Evolutionary conservation across 2,888 invertebrate species (phyloP).

Genomic region (Drosophila paracracens): DNA sequence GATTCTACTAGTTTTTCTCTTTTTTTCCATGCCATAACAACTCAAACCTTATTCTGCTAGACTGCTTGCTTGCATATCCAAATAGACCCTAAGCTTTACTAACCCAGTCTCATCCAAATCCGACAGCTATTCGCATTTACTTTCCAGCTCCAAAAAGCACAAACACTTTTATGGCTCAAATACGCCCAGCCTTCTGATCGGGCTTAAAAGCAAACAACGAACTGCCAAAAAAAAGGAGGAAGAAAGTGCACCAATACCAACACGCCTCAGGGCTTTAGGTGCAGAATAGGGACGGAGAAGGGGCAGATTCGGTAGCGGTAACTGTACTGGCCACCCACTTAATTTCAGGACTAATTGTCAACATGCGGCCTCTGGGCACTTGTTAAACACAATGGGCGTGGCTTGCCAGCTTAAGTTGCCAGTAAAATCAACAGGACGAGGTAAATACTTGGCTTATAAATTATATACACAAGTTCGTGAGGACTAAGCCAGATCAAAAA

Average conservation of each 20-base stretch:
- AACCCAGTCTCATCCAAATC: neutral
- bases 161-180: conserved; percentile 56
- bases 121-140: neutral
- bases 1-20: neutral
- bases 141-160: conserved; percentile 42
- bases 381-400: conserved; percentile 41
- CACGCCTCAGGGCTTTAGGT: conserved; percentile 3
- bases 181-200: conserved; percentile 8
- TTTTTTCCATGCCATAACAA: conserved; percentile 1
- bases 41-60: neutral
- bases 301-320: neutral
- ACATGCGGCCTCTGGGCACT: conserved; percentile 44
- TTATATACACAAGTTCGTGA: neutral
- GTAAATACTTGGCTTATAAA: conserved; percentile 9
- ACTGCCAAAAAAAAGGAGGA: neutral
- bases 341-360: conserved; percentile 73
- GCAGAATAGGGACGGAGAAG: neutral
- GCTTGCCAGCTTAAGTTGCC: conserved; percentile 30
- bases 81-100: conserved; percentile 54
- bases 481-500: neutral
- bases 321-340: conserved; percentile 38
- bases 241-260: conserved; percentile 15
- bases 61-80: conserved; percentile 26
- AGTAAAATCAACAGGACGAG: conserved; percentile 22
- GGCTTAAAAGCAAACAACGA: conserved; percentile 28